Evolutionary conservation across 2,888 invertebrate species (phyloP).

Genomic region (Nomada hirtipes): DNA sequence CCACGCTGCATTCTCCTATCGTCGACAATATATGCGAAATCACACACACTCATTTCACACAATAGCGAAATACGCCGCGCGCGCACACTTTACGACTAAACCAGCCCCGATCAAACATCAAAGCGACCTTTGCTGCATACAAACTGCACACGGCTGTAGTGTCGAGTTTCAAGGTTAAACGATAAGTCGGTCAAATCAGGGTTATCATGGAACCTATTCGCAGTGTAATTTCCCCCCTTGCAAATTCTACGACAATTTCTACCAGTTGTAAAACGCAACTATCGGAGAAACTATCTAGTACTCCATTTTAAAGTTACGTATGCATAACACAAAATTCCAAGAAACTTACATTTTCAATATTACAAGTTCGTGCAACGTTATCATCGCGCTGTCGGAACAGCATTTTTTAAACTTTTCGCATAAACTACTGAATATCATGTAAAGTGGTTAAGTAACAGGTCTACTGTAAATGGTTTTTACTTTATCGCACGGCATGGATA

Average conservation of each 20-base stretch:
- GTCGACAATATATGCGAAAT: conserved; percentile 12
- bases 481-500: background rate
- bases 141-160: conserved; percentile 12
- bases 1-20: conserved; percentile 45
- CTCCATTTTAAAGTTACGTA: background rate
- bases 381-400: background rate
- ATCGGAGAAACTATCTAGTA: background rate
- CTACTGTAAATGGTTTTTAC: background rate
- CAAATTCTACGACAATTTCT: background rate
- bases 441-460: background rate
- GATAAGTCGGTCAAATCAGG: conserved; percentile 67
- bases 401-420: background rate
- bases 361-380: background rate
- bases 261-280: background rate
- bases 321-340: conserved; percentile 26
- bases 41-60: conserved; percentile 9
- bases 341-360: conserved; percentile 10
- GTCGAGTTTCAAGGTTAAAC: conserved; percentile 61
- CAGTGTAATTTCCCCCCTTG: conserved; percentile 15
- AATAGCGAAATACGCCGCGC: background rate
- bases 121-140: conserved; percentile 29
- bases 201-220: conserved; percentile 58
- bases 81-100: conserved; percentile 29
- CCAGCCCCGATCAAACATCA: conserved; percentile 51
- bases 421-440: background rate